Evolutionary conservation across 2,797 vertebrate species (phyloP).

Genomic region (Rhinogobio ventralis): DNA sequence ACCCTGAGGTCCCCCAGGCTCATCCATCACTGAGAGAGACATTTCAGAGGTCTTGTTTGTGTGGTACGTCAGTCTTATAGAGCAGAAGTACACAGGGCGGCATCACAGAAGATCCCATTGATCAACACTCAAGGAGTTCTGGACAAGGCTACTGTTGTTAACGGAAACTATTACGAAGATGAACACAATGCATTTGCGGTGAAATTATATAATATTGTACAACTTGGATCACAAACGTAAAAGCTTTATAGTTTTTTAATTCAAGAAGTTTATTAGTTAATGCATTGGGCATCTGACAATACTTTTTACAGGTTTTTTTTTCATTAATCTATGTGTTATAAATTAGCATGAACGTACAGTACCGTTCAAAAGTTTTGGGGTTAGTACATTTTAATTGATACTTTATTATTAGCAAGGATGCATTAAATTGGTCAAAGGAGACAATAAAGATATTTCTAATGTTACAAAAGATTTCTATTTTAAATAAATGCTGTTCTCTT

Average conservation of each 20-base stretch:
- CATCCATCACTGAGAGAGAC: constrained; percentile 51
- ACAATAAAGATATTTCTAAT: neutral
- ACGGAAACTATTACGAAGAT: neutral
- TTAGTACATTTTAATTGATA: neutral
- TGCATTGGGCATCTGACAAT: neutral
- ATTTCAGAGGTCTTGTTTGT: constrained; percentile 37
- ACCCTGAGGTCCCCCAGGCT: constrained; percentile 38
- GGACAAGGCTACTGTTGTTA: neutral
- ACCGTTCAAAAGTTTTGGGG: neutral
- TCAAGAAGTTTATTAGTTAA: neutral
- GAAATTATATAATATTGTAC: neutral
- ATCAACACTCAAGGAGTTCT: constrained; percentile 12
- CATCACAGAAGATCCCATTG: neutral
- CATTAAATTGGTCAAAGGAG: too few species aligned
- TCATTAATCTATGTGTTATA: neutral
- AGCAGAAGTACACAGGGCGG: neutral
- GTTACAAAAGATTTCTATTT: neutral
- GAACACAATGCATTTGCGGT: neutral
- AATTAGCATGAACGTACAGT: neutral
- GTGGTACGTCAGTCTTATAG: neutral
- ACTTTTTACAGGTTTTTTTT: neutral
- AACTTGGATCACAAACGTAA: neutral
- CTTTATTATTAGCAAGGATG: neutral
- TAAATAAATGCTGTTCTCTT: too few species aligned
- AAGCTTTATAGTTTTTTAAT: neutral